Evolutionary conservation across 2,888 invertebrate genomes (phyloP).

Genomic region (Gymnoscelis rufifasciata): DNA sequence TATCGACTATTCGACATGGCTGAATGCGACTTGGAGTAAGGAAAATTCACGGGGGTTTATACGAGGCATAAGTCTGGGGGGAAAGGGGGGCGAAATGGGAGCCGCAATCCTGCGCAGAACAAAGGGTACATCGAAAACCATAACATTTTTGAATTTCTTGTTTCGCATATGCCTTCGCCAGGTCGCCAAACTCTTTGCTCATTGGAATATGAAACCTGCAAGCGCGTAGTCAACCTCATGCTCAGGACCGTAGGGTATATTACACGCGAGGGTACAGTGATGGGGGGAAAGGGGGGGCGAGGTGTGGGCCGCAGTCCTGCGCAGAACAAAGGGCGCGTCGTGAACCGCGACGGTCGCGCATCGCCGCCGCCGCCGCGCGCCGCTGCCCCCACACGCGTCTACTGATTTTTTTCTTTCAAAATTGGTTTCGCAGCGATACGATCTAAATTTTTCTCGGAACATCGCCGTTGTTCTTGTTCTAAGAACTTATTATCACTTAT

Average conservation of each 20-base stretch:
- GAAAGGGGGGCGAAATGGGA: conserved; percentile 30
- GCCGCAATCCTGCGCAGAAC: conserved; percentile 65
- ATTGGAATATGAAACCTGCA: background rate
- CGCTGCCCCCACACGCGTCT: conserved; percentile 42
- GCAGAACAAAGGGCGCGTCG: conserved; percentile 77
- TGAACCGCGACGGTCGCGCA: conserved; percentile 75
- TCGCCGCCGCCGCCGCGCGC: conserved; percentile 49
- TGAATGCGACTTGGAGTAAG: no score
- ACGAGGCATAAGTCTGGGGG: no score
- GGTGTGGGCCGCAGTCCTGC: conserved; percentile 51
- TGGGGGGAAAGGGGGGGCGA: conserved; percentile 10
- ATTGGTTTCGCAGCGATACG: conserved; percentile 39
- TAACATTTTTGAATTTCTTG: no score
- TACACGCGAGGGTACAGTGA: background rate
- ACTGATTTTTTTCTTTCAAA: conserved; percentile 47
- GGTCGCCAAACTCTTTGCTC: no score
- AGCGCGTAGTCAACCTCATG: conserved; percentile 1
- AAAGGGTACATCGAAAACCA: conserved; percentile 78
- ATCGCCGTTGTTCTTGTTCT: conserved; percentile 5
- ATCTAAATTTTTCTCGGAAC: conserved; percentile 22
- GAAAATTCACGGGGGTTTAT: no score
- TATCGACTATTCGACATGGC: no score
- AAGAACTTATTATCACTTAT: conserved; percentile 3
- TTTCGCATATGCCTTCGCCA: no score
- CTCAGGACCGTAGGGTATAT: no score